Evolutionary conservation across 2,888 invertebrate genomes (phyloP).

Genomic region (Agrotis segetum): DNA sequence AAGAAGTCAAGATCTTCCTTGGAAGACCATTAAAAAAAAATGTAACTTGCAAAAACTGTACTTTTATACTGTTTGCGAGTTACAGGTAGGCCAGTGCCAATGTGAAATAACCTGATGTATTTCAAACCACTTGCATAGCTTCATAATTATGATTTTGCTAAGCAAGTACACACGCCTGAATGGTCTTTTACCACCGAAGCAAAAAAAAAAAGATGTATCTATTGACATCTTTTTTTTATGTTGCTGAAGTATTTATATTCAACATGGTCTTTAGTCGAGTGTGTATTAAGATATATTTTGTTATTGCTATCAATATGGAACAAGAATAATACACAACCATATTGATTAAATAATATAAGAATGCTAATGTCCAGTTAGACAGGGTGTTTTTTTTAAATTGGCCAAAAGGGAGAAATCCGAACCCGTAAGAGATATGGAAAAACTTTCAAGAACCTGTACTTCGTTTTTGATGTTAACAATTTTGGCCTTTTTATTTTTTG

Average conservation of each 20-base stretch:
- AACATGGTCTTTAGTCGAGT: too few relatives aligned
- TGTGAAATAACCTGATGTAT: background rate
- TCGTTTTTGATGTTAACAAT: too few relatives aligned
- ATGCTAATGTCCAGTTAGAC: conserved; percentile 4
- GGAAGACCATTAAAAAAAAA: background rate
- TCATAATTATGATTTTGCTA: background rate
- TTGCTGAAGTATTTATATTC: too few relatives aligned
- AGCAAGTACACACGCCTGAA: background rate
- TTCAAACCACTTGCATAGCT: background rate
- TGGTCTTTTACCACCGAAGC: too few relatives aligned
- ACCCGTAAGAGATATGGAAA: too few relatives aligned
- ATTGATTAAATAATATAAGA: background rate
- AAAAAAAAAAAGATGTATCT: too few relatives aligned
- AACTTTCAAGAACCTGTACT: too few relatives aligned
- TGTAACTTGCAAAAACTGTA: background rate
- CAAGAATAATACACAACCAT: conserved; percentile 6
- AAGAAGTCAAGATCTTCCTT: too few relatives aligned
- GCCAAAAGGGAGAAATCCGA: too few relatives aligned
- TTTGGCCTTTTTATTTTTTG: too few relatives aligned
- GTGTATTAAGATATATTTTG: background rate
- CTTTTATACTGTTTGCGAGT: background rate
- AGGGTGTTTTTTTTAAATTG: too few relatives aligned
- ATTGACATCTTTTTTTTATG: too few relatives aligned
- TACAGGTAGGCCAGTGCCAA: background rate
- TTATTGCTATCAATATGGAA: conserved; percentile 10